A percentile compares a stretch with the other conserved stretches of the same genome.
Evolutionary conservation across 2,113 vertebrate species (phyloP).

Genomic region (Protomyctophum bolini): DNA sequence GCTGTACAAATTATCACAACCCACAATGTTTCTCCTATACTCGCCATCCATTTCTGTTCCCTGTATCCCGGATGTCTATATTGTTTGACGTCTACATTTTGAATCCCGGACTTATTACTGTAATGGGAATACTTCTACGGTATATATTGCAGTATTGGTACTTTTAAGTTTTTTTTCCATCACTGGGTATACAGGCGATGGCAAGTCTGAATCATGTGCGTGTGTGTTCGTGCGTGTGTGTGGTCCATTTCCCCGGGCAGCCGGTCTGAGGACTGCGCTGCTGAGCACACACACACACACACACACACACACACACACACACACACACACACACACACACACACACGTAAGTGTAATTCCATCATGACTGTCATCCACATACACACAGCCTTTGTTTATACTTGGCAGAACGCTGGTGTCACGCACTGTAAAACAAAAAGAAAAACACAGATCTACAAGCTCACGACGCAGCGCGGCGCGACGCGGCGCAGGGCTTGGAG

Average conservation of each 20-base stretch:
- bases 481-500: no score
- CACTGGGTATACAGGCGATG: neutral
- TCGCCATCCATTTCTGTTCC: neutral
- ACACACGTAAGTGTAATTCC: constrained; percentile 4
- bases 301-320: no score
- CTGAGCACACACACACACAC: constrained; percentile 7
- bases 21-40: constrained; percentile 5
- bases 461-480: no score
- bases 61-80: neutral
- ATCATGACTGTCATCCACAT: constrained; percentile 18
- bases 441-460: no score
- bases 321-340: no score
- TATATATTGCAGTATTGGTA: no score
- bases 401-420: no score
- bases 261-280: constrained; percentile 2
- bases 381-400: neutral
- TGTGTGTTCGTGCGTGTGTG: neutral
- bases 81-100: no score
- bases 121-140: no score
- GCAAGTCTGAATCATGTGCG: neutral
- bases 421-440: no score
- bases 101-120: no score
- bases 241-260: neutral
- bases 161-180: no score
- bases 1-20: neutral